Evolutionary conservation across 2,797 vertebrate genomes (phyloP).

Genomic region (Hemitrygon akajei): DNA sequence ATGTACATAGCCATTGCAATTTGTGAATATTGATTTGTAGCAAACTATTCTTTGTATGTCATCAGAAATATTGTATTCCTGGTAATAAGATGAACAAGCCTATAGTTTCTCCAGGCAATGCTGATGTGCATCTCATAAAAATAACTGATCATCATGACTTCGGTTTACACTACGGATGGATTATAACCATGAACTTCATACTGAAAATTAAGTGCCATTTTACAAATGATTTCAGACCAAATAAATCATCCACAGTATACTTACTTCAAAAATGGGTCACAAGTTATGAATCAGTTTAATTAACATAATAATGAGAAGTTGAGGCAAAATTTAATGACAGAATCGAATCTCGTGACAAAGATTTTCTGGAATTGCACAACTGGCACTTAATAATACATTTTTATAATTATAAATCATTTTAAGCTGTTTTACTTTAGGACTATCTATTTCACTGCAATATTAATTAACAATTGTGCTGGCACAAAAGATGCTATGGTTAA

Average conservation of each 20-base stretch:
- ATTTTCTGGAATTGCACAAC: background rate
- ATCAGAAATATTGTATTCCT: background rate
- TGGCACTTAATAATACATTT: background rate
- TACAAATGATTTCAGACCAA: background rate
- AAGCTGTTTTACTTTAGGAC: background rate
- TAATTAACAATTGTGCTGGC: background rate
- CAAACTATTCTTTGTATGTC: background rate
- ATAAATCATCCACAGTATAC: background rate
- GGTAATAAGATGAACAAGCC: background rate
- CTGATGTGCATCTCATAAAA: background rate
- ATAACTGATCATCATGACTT: background rate
- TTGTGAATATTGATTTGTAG: background rate
- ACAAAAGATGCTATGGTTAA: background rate
- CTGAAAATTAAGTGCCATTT: background rate
- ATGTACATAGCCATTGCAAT: too few species aligned
- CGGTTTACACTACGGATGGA: background rate
- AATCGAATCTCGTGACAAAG: background rate
- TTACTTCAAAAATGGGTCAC: background rate
- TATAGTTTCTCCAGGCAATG: background rate
- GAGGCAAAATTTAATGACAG: background rate
- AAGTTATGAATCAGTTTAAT: background rate
- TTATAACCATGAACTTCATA: background rate
- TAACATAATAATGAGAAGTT: conserved; percentile 25
- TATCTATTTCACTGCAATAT: background rate
- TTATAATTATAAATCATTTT: background rate